Conservation (phyloP, 1,140 invertebrate genomes). For the Neuroterus valhalla region DNA sequence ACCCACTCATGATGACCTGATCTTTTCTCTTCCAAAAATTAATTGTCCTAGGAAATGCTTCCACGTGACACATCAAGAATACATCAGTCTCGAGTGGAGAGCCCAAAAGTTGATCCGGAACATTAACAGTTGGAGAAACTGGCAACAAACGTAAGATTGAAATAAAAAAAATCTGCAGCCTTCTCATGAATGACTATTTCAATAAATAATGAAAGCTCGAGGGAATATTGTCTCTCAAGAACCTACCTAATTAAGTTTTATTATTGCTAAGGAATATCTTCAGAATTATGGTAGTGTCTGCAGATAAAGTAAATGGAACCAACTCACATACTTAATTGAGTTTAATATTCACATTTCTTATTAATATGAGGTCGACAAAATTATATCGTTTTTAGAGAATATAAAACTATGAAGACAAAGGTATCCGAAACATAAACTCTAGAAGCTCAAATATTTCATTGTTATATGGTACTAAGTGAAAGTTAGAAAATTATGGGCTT, state of each 20-base stretch:
- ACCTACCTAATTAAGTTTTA: too few relatives aligned
- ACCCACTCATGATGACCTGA: conserved; percentile 74
- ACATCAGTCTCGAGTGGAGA: conserved; percentile 76
- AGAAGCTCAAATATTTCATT: conserved; percentile 25
- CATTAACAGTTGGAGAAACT: conserved; percentile 76
- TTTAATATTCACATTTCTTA: too few relatives aligned
- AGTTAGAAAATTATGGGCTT: conserved; percentile 25
- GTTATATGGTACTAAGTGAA: conserved; percentile 27
- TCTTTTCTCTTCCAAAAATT: conserved; percentile 77
- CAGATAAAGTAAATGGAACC: too few relatives aligned
- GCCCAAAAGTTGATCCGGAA: conserved; percentile 75
- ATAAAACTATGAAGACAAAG: conserved; percentile 32
- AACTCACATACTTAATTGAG: too few relatives aligned
- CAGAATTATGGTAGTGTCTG: too few relatives aligned
- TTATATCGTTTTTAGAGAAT: too few relatives aligned
- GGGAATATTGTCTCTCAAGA: too few relatives aligned
- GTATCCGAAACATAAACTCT: background rate
- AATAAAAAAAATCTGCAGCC: background rate
- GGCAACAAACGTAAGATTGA: conserved; percentile 46
- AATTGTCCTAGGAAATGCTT: conserved; percentile 78
- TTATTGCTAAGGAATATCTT: too few relatives aligned
- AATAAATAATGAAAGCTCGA: too few relatives aligned
- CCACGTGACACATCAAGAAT: conserved; percentile 75
- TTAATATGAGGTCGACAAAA: too few relatives aligned
- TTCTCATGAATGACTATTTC: too few relatives aligned